phyloP scores from a whole-genome alignment of 2,888 invertebrate genomes.

The Chalcis sispes region DNA sequence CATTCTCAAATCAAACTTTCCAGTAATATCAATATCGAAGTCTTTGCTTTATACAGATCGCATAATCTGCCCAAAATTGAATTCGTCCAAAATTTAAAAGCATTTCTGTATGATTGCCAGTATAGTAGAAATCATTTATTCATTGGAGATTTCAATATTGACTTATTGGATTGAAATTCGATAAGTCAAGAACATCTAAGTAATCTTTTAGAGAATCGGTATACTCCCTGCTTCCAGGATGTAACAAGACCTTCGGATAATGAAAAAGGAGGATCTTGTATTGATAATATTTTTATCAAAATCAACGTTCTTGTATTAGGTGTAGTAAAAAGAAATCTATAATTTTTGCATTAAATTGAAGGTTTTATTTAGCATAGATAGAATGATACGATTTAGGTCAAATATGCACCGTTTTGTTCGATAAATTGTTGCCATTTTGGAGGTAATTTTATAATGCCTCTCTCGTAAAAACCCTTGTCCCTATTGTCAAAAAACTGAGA shows the following conservation, averaged over 20 bases:
- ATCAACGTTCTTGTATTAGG: no score
- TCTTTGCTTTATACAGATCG: no score
- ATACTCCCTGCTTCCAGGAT: background rate
- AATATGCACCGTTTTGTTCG: no score
- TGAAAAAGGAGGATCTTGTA: background rate
- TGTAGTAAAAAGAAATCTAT: no score
- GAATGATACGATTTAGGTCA: no score
- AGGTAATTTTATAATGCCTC: no score
- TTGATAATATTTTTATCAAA: slow-evolving; percentile 2
- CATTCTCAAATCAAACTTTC: background rate
- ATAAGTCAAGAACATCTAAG: background rate
- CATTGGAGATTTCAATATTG: slow-evolving; percentile 5
- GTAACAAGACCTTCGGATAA: slow-evolving; percentile 1
- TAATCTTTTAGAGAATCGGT: background rate
- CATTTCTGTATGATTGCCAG: background rate
- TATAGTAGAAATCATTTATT: slow-evolving; percentile 5
- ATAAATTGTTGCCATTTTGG: no score
- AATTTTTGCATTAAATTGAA: no score
- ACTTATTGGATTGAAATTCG: background rate
- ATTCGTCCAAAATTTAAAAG: background rate
- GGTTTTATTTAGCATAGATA: no score
- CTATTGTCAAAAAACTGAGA: no score
- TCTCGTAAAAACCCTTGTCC: no score
- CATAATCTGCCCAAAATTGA: background rate
- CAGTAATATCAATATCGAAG: background rate